These are phyloP conservation scores for Acleris sparsana DNA, from an alignment of 2,888 invertebrate genomes.

Conservation along the genomic window DNA sequence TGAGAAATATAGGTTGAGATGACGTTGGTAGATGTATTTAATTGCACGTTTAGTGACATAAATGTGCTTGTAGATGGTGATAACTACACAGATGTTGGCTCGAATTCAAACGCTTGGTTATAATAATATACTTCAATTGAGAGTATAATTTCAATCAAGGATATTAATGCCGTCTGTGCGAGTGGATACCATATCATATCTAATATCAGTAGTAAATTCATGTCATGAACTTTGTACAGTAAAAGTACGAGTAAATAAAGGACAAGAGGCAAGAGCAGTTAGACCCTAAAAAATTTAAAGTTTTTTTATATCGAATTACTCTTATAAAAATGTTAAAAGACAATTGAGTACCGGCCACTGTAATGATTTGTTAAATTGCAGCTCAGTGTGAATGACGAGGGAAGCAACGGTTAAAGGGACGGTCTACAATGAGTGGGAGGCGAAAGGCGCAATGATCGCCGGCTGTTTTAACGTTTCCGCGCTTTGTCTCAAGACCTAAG, in stretches of 20 bases:
- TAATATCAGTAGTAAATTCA: not conserved
- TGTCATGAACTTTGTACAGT: too few species aligned
- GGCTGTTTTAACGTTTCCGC: slow-evolving; percentile 44
- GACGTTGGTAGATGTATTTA: not conserved
- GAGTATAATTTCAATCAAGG: slow-evolving; percentile 45
- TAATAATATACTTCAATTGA: slow-evolving; percentile 54
- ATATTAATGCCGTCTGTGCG: too few species aligned
- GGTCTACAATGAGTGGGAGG: slow-evolving; percentile 48
- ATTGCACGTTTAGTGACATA: slow-evolving; percentile 15
- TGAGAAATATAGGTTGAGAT: slow-evolving; percentile 11
- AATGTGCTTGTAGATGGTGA: slow-evolving; percentile 21
- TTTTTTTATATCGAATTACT: not conserved
- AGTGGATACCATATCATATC: too few species aligned
- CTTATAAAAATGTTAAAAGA: slow-evolving; percentile 12
- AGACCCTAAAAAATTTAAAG: not conserved
- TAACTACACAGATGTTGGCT: slow-evolving; percentile 28
- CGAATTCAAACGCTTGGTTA: slow-evolving; percentile 35
- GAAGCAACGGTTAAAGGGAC: slow-evolving; percentile 50
- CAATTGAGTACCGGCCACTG: slow-evolving; percentile 4
- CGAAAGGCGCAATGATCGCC: slow-evolving; percentile 48
- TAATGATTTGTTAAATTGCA: slow-evolving; percentile 27
- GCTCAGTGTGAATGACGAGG: slow-evolving; percentile 24
- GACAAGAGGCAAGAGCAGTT: not conserved
- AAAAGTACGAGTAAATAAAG: too few species aligned
- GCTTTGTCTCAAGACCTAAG: slow-evolving; percentile 48